phyloP scores from a whole-genome alignment of 2,113 vertebrate species.

The Eudorcas thomsonii region DNA sequence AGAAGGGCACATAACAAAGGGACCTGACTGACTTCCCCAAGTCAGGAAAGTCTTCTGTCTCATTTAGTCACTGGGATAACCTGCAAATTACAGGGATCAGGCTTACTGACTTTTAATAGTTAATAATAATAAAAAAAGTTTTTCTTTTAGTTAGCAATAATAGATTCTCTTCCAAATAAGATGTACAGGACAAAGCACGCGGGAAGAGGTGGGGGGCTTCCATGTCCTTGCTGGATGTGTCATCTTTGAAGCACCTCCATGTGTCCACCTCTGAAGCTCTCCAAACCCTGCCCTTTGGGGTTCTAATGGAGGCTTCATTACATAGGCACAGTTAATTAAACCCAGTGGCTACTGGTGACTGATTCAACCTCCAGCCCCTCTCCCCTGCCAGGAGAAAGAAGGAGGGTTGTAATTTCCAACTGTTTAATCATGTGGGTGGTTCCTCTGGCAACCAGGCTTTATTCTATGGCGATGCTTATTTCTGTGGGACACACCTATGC shows the following conservation, averaged over 20 bases:
- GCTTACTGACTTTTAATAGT: neutral
- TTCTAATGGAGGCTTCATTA: neutral
- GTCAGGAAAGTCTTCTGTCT: neutral
- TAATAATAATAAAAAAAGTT: neutral
- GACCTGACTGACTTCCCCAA: neutral
- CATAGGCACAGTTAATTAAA: neutral
- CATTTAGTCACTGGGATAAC: neutral
- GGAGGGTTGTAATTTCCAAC: neutral
- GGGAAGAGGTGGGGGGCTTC: neutral
- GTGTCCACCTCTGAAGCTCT: neutral
- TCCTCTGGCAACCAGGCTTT: neutral
- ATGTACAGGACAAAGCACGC: neutral
- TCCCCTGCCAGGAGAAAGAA: neutral
- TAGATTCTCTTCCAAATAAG: neutral
- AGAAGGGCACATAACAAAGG: neutral
- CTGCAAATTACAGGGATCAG: neutral
- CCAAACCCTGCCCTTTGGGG: neutral
- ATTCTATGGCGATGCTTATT: neutral
- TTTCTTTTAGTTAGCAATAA: neutral
- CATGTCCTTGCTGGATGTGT: rapidly evolving
- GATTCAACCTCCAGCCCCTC: neutral
- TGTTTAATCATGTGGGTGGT: neutral
- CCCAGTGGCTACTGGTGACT: neutral
- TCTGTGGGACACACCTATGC: neutral
- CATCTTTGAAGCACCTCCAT: neutral